phyloP scores from a whole-genome alignment of 2,113 vertebrate genomes.

The Phyllopteryx taeniolatus region DNA sequence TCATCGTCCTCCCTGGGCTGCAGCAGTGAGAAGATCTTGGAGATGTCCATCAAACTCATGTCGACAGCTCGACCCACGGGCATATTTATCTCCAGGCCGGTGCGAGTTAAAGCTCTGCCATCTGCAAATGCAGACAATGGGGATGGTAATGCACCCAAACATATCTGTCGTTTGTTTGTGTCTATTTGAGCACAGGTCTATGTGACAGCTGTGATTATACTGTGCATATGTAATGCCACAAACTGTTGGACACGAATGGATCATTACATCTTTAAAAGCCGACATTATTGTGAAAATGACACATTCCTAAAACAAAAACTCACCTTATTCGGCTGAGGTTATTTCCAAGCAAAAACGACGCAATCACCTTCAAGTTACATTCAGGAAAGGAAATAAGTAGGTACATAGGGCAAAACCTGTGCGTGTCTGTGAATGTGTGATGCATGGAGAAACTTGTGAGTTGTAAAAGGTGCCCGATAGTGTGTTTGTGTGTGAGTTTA shows the following conservation, averaged over 20 bases:
- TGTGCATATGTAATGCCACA: background rate
- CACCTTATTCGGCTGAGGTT: slow-evolving; percentile 24
- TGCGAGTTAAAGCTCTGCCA: slow-evolving; percentile 44
- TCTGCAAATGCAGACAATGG: slow-evolving; percentile 37
- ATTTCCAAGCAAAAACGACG: slow-evolving; percentile 11
- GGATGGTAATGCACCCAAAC: background rate
- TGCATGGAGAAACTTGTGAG: slow-evolving; percentile 30
- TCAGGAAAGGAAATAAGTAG: slow-evolving; percentile 16
- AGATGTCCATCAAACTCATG: slow-evolving; percentile 92
- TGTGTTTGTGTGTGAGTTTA: slow-evolving; percentile 17
- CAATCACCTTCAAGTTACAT: slow-evolving; percentile 20
- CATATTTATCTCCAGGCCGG: slow-evolving; percentile 48
- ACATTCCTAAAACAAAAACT: slow-evolving; percentile 7
- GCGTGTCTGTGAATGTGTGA: slow-evolving; percentile 24
- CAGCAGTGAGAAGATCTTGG: slow-evolving; percentile 91
- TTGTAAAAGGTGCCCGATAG: slow-evolving; percentile 33
- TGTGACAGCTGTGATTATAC: background rate
- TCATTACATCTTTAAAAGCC: background rate
- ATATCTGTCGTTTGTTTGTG: slow-evolving; percentile 14
- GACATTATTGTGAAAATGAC: background rate
- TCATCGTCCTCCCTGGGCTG: slow-evolving; percentile 79
- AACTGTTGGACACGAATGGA: background rate
- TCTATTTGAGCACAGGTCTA: background rate
- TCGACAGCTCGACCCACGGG: slow-evolving; percentile 52
- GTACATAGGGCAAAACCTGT: background rate